Conservation (phyloP, 2,797 vertebrate genomes). For the Tarsius wallacei region DNA sequence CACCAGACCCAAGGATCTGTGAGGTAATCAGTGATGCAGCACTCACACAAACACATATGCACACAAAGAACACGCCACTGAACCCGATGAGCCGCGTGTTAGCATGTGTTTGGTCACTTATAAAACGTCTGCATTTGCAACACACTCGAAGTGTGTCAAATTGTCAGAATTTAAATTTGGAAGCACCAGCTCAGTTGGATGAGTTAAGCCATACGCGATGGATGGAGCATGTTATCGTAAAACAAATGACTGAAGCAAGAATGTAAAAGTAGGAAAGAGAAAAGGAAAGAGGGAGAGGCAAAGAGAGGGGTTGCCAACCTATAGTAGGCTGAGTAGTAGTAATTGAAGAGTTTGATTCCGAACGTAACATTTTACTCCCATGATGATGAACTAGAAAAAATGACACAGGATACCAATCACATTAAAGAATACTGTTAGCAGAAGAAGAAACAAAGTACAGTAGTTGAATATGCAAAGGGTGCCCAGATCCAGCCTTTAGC, state of each 20-base stretch:
- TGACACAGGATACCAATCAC: slow-evolving; percentile 94
- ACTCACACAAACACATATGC: slow-evolving; percentile 86
- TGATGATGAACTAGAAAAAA: slow-evolving; percentile 99
- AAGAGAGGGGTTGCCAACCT: slow-evolving; percentile 99
- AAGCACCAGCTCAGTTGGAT: slow-evolving; percentile 90
- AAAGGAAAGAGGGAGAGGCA: slow-evolving; percentile 89
- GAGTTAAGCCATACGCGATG: slow-evolving; percentile 89
- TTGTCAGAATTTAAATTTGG: slow-evolving; percentile 82
- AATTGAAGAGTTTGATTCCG: slow-evolving; percentile 99
- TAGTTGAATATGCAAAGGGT: slow-evolving; percentile 88
- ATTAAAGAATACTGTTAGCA: slow-evolving; percentile 94
- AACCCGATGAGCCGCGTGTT: slow-evolving; percentile 84
- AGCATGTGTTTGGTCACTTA: slow-evolving; percentile 86
- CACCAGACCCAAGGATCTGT: slow-evolving; percentile 87
- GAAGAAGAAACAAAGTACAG: slow-evolving; percentile 93
- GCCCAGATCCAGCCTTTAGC: slow-evolving; percentile 84
- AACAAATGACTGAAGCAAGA: slow-evolving; percentile 91
- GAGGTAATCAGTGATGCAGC: slow-evolving; percentile 84
- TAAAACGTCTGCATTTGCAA: slow-evolving; percentile 80
- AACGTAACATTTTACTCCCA: slow-evolving; percentile 99
- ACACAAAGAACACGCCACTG: slow-evolving; percentile 78
- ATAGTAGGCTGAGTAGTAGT: slow-evolving; percentile 99
- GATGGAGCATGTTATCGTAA: slow-evolving; percentile 88
- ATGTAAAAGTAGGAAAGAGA: slow-evolving; percentile 91
- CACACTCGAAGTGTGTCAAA: slow-evolving; percentile 85